Percentiles rank a stretch among this genome's conserved stretches.
Conservation (phyloP, 2,797 vertebrate species). For the Echeneis naucrates region DNA sequence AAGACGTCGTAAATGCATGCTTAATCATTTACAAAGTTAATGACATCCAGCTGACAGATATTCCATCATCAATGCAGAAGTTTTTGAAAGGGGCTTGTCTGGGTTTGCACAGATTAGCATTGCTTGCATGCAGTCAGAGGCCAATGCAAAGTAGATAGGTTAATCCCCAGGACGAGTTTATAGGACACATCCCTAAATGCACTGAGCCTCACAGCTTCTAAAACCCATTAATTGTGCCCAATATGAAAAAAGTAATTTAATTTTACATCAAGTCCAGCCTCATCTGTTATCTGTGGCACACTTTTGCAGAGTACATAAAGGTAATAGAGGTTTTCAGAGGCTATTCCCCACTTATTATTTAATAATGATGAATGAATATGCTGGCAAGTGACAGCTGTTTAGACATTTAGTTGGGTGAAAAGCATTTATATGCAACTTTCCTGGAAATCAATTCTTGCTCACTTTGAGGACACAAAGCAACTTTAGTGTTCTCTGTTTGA, state of each 20-base stretch:
- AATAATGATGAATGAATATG: constrained; percentile 88
- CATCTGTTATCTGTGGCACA: constrained; percentile 83
- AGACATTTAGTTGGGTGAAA: constrained; percentile 68
- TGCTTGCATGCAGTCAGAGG: constrained; percentile 68
- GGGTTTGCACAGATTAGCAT: constrained; percentile 80
- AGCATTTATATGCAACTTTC: constrained; percentile 75
- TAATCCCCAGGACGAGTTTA: constrained; percentile 76
- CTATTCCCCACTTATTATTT: constrained; percentile 84
- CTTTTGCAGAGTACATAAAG: constrained; percentile 77
- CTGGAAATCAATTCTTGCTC: constrained; percentile 55
- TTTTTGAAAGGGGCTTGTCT: constrained; percentile 78
- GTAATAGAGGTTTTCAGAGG: constrained; percentile 83
- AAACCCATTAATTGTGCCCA: constrained; percentile 80
- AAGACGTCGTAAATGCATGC: constrained; percentile 67
- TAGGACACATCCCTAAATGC: constrained; percentile 76
- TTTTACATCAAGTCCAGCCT: constrained; percentile 74
- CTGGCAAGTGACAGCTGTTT: constrained; percentile 86
- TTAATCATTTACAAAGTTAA: constrained; percentile 82
- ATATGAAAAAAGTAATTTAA: constrained; percentile 80
- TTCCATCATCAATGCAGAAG: constrained; percentile 81
- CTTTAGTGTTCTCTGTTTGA: constrained; percentile 20
- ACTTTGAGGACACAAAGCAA: constrained; percentile 67
- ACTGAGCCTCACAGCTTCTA: constrained; percentile 65
- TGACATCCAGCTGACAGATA: constrained; percentile 81
- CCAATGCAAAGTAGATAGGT: constrained; percentile 76